phyloP scores from a whole-genome alignment of 2,888 invertebrate species.

The Adelphocoris suturalis region DNA sequence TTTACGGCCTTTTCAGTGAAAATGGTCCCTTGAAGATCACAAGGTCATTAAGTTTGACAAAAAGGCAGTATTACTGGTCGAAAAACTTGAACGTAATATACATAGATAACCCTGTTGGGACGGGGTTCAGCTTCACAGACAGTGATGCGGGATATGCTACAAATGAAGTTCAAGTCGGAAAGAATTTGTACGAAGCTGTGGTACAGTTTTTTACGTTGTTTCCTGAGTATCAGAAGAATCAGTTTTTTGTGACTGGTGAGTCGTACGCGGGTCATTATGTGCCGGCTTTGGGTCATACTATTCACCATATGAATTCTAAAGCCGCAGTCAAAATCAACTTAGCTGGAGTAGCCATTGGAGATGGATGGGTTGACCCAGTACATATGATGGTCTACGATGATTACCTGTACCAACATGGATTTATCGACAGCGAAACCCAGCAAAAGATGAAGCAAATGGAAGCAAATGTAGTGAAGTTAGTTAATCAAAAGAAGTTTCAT shows the following conservation, averaged over 20 bases:
- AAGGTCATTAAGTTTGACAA: slow-evolving; percentile 92
- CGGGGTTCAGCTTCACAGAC: slow-evolving; percentile 92
- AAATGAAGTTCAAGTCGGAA: slow-evolving; percentile 89
- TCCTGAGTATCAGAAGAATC: slow-evolving; percentile 85
- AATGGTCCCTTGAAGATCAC: slow-evolving; percentile 87
- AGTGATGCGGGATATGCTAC: slow-evolving; percentile 87
- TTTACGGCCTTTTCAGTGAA: slow-evolving; percentile 90
- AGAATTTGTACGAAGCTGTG: slow-evolving; percentile 87
- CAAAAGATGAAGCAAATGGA: slow-evolving; percentile 33
- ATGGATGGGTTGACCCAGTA: slow-evolving; percentile 88
- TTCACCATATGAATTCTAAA: slow-evolving; percentile 85
- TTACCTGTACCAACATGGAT: slow-evolving; percentile 88
- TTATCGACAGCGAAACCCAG: slow-evolving; percentile 79
- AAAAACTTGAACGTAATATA: slow-evolving; percentile 89
- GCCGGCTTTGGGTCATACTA: slow-evolving; percentile 88
- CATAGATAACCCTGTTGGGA: slow-evolving; percentile 95
- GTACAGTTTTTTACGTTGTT: slow-evolving; percentile 91
- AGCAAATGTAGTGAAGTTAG: slow-evolving; percentile 36
- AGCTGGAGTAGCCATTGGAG: slow-evolving; percentile 87
- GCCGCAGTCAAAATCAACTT: slow-evolving; percentile 84
- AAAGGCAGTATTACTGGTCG: slow-evolving; percentile 86
- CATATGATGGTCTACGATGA: slow-evolving; percentile 89
- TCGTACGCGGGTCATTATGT: slow-evolving; percentile 91
- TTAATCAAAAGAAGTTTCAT: slow-evolving; percentile 37
- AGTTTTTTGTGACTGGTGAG: slow-evolving; percentile 93